Evolutionary conservation across 2,797 vertebrate species (phyloP).

Genomic region (Nasua narica): DNA sequence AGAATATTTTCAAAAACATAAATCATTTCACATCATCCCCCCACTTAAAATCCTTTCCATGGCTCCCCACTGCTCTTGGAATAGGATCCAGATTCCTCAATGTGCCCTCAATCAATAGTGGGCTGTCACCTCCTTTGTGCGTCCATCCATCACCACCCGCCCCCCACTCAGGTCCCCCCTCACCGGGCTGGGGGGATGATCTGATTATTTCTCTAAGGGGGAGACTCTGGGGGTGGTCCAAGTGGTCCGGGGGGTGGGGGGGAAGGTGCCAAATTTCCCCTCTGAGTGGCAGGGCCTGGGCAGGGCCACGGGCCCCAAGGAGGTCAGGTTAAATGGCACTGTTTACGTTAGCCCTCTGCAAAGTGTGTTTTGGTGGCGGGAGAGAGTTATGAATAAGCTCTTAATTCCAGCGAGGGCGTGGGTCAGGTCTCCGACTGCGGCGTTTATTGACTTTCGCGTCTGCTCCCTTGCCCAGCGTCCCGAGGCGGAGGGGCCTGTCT

Average conservation of each 20-base stretch:
- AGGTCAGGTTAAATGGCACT: background rate
- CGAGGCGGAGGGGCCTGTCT: background rate
- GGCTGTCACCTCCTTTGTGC: background rate
- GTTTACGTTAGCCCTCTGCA: slow-evolving; percentile 50
- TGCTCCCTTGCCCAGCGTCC: slow-evolving; percentile 49
- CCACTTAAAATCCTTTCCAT: background rate
- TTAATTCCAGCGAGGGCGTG: slow-evolving; percentile 30
- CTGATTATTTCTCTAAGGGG: slow-evolving; percentile 59
- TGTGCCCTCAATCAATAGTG: background rate
- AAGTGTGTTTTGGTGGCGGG: slow-evolving; percentile 40
- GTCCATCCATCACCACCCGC: slow-evolving; percentile 31
- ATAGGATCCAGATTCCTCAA: slow-evolving; percentile 42
- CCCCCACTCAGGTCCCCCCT: background rate
- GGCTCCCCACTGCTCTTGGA: slow-evolving; percentile 46
- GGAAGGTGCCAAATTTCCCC: background rate
- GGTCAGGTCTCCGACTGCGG: slow-evolving; percentile 48
- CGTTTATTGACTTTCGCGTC: slow-evolving; percentile 49
- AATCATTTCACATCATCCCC: slow-evolving; percentile 27
- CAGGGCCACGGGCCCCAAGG: background rate
- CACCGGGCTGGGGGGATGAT: background rate
- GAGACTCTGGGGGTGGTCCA: slow-evolving; percentile 62
- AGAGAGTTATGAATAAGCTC: slow-evolving; percentile 70
- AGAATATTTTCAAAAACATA: slow-evolving; percentile 7
- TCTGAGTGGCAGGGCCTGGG: slow-evolving; percentile 52
- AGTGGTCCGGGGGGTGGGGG: background rate